Conservation (phyloP, 1,140 invertebrate species). For the Neodiprion lecontei region DNA sequence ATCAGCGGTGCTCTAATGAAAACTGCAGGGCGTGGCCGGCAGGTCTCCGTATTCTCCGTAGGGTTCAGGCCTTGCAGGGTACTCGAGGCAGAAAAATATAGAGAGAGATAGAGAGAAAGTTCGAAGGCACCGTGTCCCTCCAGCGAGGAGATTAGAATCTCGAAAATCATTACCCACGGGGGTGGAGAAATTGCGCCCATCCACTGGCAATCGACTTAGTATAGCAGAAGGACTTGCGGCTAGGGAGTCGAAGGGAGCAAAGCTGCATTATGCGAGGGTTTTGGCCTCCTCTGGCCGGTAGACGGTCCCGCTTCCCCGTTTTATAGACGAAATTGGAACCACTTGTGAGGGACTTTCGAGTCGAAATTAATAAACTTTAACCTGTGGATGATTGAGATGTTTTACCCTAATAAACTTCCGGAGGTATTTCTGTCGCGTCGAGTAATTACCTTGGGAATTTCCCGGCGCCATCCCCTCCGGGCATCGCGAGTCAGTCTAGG, state of each 20-base stretch:
- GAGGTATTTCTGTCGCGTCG: neutral
- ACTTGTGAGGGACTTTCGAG: neutral
- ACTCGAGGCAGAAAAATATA: neutral
- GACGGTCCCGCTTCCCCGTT: no score
- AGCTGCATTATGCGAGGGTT: slow-evolving; percentile 12
- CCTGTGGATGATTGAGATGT: neutral
- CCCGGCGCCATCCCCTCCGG: no score
- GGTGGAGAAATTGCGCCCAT: slow-evolving; percentile 38
- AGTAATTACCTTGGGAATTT: neutral
- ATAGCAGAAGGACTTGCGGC: slow-evolving; percentile 9
- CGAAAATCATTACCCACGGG: slow-evolving; percentile 48
- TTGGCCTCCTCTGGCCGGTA: slow-evolving; percentile 1
- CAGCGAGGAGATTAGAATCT: slow-evolving; percentile 51
- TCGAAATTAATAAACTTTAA: slow-evolving; percentile 6
- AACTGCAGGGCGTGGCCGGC: slow-evolving; percentile 39
- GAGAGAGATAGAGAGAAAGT: slow-evolving; percentile 22
- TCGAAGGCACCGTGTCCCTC: slow-evolving; percentile 41
- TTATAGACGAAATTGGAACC: neutral
- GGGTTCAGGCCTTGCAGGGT: neutral
- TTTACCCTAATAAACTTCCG: neutral
- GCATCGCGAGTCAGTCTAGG: no score
- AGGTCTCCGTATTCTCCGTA: no score
- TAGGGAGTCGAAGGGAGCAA: slow-evolving; percentile 7
- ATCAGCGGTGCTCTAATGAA: slow-evolving; percentile 43
- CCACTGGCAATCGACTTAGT: slow-evolving; percentile 35